Base-by-base conservation (phyloP, 2,888 invertebrate genomes). In the Diarsia mendica region DNA sequence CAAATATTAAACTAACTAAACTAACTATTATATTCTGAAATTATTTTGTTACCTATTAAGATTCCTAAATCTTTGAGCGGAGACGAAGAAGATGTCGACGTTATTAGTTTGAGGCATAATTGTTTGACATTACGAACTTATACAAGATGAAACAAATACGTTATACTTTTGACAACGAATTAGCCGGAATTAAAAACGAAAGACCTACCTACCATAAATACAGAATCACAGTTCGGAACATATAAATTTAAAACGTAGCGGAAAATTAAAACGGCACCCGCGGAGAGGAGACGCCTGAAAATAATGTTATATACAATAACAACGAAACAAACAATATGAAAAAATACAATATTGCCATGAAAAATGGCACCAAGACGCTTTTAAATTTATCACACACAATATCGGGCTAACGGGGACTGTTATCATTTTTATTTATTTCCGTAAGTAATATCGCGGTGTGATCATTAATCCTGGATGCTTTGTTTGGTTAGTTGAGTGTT, bases 191-290 rank as follows among this genome's bases (percentile, higher is more conserved):
- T 69, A 66, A 82, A 77, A 64, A 76, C 49, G 39, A 65, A 72
- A 65, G 48, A 63, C 55, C 46, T 51, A 63, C 55, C 46, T 69
- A 63, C 44, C 53, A 65, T 53, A 69, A 65, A 77, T 39, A 61
- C 67, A 82, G 74, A 85, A 79, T 79, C 86, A 80, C 80, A 77
- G 82, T 89, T 90, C 83, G 85, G 88, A 90, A 87, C 85, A 86
- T 89, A 91, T 92, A 92, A 91, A 91, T 91, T 92, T 89, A 88
- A 90, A 92, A 88, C 88, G 89, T 91, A 85, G 91, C 93, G 92
- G 93, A 91, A 93, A 94, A 94, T 94, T 94, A 93, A 93, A 94
- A 90, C 84, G 87, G 87, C 89, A 81, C 92, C 92, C 91, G 90
- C 84, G 84, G 92, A 88, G 90, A 85, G 80, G 65, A 65, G 75